Conservation (phyloP, 2,797 vertebrate genomes). For the Rhabdophis nuchalis region DNA sequence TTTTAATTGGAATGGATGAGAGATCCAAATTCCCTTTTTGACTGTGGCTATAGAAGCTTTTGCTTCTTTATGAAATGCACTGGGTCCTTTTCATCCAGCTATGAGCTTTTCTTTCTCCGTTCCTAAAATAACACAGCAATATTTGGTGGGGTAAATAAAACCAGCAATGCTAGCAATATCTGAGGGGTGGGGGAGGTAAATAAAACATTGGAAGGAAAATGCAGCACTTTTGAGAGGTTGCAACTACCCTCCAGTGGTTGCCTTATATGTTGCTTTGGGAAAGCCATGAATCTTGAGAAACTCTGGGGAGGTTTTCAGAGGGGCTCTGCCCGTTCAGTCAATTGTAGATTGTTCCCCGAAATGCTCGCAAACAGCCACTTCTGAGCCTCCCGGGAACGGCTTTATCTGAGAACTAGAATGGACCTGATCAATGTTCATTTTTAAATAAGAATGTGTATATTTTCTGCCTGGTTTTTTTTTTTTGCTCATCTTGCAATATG, state of each 20-base stretch:
- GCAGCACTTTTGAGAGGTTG: not conserved
- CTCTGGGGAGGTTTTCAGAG: not conserved
- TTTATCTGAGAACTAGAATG: conserved; percentile 30
- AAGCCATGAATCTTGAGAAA: not conserved
- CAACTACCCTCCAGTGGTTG: not conserved
- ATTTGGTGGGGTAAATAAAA: not conserved
- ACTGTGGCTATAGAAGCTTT: not conserved
- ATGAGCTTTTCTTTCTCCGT: not conserved
- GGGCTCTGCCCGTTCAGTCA: not conserved
- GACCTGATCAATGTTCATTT: conserved; percentile 18
- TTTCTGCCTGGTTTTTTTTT: conserved; percentile 27
- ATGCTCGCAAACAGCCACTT: not conserved
- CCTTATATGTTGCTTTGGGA: not conserved
- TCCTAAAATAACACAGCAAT: not conserved
- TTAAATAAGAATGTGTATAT: conserved; percentile 20
- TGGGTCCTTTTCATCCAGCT: not conserved
- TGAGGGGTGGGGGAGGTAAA: not conserved
- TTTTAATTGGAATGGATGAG: not conserved
- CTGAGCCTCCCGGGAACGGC: not conserved
- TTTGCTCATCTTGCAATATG: conserved; percentile 42
- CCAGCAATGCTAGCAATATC: not conserved
- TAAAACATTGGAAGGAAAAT: not conserved
- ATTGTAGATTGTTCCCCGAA: not conserved
- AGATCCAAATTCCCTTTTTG: not conserved
- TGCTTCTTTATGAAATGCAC: not conserved